Percentiles rank a stretch among this genome's conserved stretches.
Conservation (phyloP, 2,113 vertebrate species). For the Rhegmatorhina hoffmannsi region DNA sequence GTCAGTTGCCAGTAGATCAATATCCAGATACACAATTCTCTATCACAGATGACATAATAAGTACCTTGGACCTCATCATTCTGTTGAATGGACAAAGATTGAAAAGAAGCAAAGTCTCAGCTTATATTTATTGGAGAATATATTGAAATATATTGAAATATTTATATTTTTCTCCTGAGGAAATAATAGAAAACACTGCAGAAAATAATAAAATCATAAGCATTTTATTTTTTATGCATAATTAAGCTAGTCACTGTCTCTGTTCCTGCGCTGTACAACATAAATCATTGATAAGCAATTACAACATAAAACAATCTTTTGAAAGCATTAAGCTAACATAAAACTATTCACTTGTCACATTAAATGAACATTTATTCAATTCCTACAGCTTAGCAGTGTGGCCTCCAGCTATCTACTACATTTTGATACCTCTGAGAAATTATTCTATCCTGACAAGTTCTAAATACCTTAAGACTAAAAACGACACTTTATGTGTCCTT, state of each 20-base stretch:
- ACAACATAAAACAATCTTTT: neutral
- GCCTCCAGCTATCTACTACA: neutral
- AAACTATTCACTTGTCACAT: constrained; percentile 6
- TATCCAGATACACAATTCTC: neutral
- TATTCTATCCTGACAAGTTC: neutral
- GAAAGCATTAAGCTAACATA: constrained; percentile 15
- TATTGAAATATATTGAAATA: neutral
- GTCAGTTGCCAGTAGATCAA: neutral
- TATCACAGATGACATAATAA: neutral
- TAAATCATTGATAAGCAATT: constrained; percentile 28
- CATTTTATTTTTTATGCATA: neutral
- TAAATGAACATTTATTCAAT: constrained; percentile 27
- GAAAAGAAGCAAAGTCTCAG: neutral
- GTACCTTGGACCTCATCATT: neutral
- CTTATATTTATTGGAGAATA: neutral
- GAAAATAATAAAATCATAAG: constrained; percentile 3
- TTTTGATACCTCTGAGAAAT: neutral
- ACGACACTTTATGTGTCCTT: neutral
- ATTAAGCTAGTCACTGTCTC: neutral
- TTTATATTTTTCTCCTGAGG: neutral
- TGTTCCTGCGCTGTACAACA: neutral
- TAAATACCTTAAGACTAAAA: neutral
- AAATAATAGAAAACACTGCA: neutral
- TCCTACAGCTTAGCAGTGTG: neutral
- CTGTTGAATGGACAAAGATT: neutral